Evolutionary conservation across 2,797 vertebrate species (phyloP).

Genomic region (Sparidentex hasta): DNA sequence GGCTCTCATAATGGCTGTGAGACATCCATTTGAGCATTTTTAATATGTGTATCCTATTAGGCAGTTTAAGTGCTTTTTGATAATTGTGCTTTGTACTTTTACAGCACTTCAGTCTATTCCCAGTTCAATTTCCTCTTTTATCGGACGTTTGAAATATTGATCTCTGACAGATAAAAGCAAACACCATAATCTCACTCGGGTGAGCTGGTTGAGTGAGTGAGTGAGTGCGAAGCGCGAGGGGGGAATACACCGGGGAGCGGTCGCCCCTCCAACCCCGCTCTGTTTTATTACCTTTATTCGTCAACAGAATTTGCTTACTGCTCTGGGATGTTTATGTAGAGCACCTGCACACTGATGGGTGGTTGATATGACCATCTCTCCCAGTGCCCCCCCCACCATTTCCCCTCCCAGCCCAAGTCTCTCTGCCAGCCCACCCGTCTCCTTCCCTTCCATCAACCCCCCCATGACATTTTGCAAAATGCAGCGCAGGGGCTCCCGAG

Average conservation of each 20-base stretch:
- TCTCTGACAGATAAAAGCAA: slow-evolving; percentile 99
- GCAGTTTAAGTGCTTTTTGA: slow-evolving; percentile 99
- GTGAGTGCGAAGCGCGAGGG: slow-evolving; percentile 84
- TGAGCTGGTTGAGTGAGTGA: slow-evolving; percentile 88
- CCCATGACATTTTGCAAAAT: slow-evolving; percentile 95
- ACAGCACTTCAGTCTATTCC: slow-evolving; percentile 99
- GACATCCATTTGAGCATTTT: slow-evolving; percentile 99
- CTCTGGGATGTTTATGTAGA: slow-evolving; percentile 97
- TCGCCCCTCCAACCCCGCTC: slow-evolving; percentile 91
- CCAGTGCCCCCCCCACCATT: slow-evolving; percentile 43
- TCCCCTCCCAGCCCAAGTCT: slow-evolving; percentile 29
- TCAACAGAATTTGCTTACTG: slow-evolving; percentile 99
- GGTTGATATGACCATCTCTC: slow-evolving; percentile 92
- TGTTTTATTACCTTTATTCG: slow-evolving; percentile 96
- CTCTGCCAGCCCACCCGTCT: slow-evolving; percentile 61
- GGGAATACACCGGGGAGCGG: slow-evolving; percentile 90
- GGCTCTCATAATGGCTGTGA: slow-evolving; percentile 93
- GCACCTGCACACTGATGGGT: slow-evolving; percentile 88
- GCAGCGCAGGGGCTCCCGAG: slow-evolving; percentile 91
- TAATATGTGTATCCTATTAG: slow-evolving; percentile 99
- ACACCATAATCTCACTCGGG: slow-evolving; percentile 98
- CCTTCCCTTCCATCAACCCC: slow-evolving; percentile 72
- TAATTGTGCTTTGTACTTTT: slow-evolving; percentile 99
- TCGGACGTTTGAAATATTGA: slow-evolving; percentile 99
- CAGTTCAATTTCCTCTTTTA: slow-evolving; percentile 99